Evolutionary conservation across 2,797 vertebrate species (phyloP).

Genomic region (Hapalemur alaotrensis): DNA sequence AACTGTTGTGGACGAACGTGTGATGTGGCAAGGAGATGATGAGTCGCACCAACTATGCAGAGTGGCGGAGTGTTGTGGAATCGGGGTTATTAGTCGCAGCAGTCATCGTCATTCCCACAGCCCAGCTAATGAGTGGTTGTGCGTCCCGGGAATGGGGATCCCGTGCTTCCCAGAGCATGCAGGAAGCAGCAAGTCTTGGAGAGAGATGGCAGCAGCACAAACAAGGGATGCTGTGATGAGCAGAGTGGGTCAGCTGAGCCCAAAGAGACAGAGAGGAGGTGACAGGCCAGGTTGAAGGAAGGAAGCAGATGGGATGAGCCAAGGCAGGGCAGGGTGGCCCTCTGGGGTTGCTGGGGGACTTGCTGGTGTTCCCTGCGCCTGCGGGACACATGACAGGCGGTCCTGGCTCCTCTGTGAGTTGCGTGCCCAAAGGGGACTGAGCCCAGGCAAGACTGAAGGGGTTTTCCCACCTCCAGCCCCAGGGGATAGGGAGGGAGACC

Average conservation of each 20-base stretch:
- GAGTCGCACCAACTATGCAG: neutral
- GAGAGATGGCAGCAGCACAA: neutral
- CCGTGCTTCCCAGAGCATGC: neutral
- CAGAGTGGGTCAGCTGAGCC: neutral
- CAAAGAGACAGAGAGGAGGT: neutral
- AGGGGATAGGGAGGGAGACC: neutral
- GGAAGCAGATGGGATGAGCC: neutral
- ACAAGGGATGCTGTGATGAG: neutral
- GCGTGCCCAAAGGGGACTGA: neutral
- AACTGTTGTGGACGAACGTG: neutral
- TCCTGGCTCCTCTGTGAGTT: neutral
- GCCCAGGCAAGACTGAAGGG: neutral
- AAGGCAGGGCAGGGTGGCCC: neutral
- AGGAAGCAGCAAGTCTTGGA: neutral
- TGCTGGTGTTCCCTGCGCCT: neutral
- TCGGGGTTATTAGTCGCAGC: neutral
- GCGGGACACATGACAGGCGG: neutral
- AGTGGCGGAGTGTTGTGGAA: neutral
- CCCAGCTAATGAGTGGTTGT: conserved; percentile 57
- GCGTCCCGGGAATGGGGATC: neutral
- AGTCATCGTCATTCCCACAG: neutral
- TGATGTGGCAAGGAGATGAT: neutral
- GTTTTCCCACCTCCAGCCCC: neutral
- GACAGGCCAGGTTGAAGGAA: neutral
- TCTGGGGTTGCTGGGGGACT: neutral